Percentiles rank a stretch among this genome's conserved stretches.
Evolutionary conservation across 1,140 invertebrate species (phyloP).

Genomic region (Heterodera schachtii): DNA sequence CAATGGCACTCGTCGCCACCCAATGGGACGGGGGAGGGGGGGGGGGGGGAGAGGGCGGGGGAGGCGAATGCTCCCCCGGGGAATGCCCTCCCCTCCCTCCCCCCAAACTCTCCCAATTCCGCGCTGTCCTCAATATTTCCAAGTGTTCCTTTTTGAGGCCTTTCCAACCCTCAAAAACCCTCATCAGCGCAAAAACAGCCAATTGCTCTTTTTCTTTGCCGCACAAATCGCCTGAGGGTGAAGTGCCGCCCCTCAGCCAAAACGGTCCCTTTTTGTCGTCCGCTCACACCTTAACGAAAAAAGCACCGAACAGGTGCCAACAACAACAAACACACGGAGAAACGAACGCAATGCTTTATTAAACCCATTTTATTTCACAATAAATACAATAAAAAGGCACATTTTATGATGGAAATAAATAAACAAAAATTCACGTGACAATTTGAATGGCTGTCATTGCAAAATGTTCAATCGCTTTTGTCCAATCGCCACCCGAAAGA

Average conservation of each 20-base stretch:
- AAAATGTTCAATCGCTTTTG: background rate
- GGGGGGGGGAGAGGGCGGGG: no score
- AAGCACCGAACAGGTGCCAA: background rate
- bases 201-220: background rate
- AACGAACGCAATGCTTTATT: no score
- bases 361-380: no score
- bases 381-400: background rate
- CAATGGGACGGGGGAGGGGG: no score
- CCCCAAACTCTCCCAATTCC: background rate
- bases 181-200: background rate
- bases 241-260: conserved; percentile 5
- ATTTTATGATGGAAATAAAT: background rate
- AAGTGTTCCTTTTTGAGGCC: conserved; percentile 5
- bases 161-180: background rate
- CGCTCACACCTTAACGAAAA: conserved; percentile 2
- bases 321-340: background rate
- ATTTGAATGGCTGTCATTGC: background rate
- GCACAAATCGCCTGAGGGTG: conserved; percentile 10
- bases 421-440: background rate
- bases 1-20: conserved; percentile 4
- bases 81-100: background rate
- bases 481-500: background rate
- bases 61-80: no score
- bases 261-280: background rate
- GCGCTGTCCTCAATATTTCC: conserved; percentile 9